Conservation (phyloP, 2,113 vertebrate species). For the Apodemus sylvaticus region DNA sequence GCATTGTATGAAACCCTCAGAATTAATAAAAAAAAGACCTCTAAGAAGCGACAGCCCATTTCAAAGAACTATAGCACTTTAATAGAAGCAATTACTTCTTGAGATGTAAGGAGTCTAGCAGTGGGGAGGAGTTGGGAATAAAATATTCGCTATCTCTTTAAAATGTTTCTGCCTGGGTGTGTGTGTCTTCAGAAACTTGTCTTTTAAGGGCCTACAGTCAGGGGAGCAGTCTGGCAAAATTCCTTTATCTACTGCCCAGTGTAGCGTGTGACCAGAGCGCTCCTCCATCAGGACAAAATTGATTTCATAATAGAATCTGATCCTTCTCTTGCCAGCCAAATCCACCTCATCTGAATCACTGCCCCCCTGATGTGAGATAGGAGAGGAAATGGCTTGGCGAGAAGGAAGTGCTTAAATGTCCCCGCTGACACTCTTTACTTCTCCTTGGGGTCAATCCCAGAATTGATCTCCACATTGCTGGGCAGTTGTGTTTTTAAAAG, state of each 20-base stretch:
- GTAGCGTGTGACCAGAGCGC: background rate
- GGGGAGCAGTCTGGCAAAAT: background rate
- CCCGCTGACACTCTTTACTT: background rate
- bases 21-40: background rate
- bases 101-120: background rate
- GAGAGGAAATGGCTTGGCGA: constrained; percentile 14
- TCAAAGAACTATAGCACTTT: background rate
- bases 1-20: background rate
- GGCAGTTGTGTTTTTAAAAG: constrained; percentile 6
- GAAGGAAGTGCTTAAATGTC: constrained; percentile 13
- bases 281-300: constrained; percentile 43
- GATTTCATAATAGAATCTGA: constrained; percentile 69
- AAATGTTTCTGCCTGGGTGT: background rate
- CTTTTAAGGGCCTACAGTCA: constrained; percentile 27
- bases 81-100: background rate
- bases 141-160: background rate
- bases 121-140: background rate
- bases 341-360: constrained; percentile 62
- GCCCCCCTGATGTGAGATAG: background rate
- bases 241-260: constrained; percentile 21
- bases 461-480: constrained; percentile 24
- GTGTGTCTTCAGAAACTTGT: background rate
- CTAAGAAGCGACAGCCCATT: background rate
- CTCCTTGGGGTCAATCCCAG: background rate
- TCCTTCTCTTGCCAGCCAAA: constrained; percentile 55